These are phyloP conservation scores for Tachyglossus aculeatus DNA, from an alignment of 2,797 vertebrate genomes.

Conservation along the genomic window DNA sequence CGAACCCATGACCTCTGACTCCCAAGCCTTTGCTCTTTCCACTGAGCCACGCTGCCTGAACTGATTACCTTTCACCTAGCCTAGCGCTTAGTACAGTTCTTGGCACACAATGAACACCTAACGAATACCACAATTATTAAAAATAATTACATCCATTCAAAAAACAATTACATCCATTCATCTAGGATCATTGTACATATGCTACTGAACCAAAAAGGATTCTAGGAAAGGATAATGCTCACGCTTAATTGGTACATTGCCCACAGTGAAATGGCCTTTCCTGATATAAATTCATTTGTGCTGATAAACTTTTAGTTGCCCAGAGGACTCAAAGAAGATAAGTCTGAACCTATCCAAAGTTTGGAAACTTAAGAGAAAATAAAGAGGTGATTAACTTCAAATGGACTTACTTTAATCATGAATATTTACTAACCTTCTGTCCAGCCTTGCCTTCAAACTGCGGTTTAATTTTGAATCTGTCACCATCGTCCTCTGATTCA, in stretches of 20 bases:
- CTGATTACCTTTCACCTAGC: no score
- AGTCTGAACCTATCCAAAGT: not conserved
- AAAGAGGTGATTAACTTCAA: no score
- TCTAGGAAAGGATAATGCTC: not conserved
- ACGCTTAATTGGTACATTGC: not conserved
- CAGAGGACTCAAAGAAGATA: not conserved
- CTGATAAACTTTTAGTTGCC: not conserved
- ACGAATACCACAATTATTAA: no score
- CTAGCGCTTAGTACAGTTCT: no score
- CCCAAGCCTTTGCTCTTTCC: no score
- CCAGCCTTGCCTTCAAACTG: conserved; percentile 93
- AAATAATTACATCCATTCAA: not conserved
- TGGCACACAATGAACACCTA: no score
- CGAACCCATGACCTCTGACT: no score
- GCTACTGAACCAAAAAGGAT: not conserved
- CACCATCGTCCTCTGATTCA: conserved; percentile 62
- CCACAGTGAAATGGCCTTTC: no score
- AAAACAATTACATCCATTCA: not conserved
- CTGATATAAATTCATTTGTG: not conserved
- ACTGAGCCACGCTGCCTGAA: no score
- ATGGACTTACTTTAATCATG: not conserved
- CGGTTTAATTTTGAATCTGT: conserved; percentile 87
- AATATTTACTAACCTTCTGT: conserved; percentile 83
- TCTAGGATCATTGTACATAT: no score
- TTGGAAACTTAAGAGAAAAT: not conserved